Conservation (phyloP, 2,797 vertebrate species). For the Acropternis orthonyx region DNA sequence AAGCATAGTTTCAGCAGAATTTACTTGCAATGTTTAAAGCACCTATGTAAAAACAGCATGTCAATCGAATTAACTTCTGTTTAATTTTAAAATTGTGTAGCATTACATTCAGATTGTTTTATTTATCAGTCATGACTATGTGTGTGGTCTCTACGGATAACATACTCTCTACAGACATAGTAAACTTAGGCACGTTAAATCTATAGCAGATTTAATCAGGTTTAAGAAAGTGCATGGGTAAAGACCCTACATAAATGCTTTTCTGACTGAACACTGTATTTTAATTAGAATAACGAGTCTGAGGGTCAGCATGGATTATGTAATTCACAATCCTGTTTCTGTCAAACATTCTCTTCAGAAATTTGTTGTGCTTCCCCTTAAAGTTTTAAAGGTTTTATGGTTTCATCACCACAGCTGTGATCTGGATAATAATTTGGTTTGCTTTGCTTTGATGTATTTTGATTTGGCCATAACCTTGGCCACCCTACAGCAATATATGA, state of each 20-base stretch:
- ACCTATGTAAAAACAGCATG: not conserved
- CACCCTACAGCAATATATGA: not conserved
- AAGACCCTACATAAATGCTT: not conserved
- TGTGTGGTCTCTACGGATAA: not conserved
- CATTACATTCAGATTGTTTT: not conserved
- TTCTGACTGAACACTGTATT: not conserved
- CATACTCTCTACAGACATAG: not conserved
- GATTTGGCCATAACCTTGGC: not conserved
- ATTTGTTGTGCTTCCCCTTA: not conserved
- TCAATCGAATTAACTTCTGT: not conserved
- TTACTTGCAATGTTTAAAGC: conserved; percentile 3
- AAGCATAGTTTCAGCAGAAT: not conserved
- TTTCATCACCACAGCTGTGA: not conserved
- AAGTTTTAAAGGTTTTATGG: not conserved
- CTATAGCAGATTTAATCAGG: not conserved
- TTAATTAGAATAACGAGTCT: not conserved
- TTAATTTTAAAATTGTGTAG: not conserved
- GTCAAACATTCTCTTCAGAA: not conserved
- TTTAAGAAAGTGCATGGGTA: not conserved
- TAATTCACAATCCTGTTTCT: not conserved
- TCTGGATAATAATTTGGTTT: not conserved
- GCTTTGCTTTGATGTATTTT: not conserved
- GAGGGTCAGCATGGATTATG: not conserved
- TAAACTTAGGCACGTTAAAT: not conserved
- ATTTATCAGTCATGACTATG: not conserved